Evolutionary conservation across 2,888 invertebrate species (phyloP).

Genomic region (Luperina nickerlii): DNA sequence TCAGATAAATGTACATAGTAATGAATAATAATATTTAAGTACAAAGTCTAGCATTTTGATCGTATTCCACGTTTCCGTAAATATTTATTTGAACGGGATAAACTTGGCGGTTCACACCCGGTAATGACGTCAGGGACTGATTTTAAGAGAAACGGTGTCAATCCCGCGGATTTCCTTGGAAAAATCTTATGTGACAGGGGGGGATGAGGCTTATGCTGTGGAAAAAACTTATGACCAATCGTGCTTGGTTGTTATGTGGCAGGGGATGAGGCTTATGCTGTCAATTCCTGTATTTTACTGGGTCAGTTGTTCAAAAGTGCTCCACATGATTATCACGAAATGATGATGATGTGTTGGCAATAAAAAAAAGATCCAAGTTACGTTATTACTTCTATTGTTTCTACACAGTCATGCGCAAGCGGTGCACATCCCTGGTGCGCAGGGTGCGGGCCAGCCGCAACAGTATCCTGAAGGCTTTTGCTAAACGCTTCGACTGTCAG

Average conservation of each 20-base stretch:
- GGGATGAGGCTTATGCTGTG: neutral
- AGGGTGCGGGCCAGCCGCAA: too few species aligned
- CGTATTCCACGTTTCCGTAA: slow-evolving; percentile 29
- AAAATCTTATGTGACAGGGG: neutral
- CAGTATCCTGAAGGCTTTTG: too few species aligned
- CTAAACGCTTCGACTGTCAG: too few species aligned
- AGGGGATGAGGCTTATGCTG: neutral
- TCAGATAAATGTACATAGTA: slow-evolving; percentile 49
- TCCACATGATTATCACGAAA: neutral
- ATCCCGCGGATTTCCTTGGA: slow-evolving; percentile 12
- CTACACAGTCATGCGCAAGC: too few species aligned
- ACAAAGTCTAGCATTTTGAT: slow-evolving; percentile 40
- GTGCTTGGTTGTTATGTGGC: too few species aligned
- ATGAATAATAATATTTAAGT: slow-evolving; percentile 50
- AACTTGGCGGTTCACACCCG: slow-evolving; percentile 4
- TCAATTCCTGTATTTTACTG: slow-evolving; percentile 5
- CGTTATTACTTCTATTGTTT: too few species aligned
- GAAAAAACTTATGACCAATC: too few species aligned
- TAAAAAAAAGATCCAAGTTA: neutral
- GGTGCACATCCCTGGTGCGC: too few species aligned
- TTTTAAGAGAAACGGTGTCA: neutral
- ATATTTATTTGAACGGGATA: slow-evolving; percentile 40
- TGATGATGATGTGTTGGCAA: neutral
- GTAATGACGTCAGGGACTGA: slow-evolving; percentile 25
- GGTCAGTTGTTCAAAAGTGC: neutral